These are phyloP conservation scores for Atopsyche davidsoni DNA, from an alignment of 1,140 invertebrate species.

Conservation along the genomic window DNA sequence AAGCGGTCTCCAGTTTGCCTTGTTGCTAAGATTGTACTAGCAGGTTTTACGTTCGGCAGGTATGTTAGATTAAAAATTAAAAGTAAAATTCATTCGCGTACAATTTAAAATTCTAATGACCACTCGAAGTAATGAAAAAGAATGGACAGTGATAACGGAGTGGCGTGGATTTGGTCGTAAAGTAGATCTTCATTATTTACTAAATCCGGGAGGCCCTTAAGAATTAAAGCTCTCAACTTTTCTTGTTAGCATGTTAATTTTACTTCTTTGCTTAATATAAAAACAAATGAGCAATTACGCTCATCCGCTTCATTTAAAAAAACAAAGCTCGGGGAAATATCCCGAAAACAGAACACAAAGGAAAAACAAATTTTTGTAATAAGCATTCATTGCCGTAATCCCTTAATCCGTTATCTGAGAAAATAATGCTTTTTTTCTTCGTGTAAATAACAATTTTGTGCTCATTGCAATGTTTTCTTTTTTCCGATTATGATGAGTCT, in stretches of 20 bases:
- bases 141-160: slow-evolving; percentile 8
- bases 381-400: slow-evolving; percentile 3
- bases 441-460: background rate
- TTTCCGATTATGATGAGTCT: too few species aligned
- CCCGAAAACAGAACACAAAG: too few species aligned
- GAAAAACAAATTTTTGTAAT: too few species aligned
- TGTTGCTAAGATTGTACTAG: too few species aligned
- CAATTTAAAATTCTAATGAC: slow-evolving; percentile 4
- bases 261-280: slow-evolving; percentile 20
- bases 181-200: slow-evolving; percentile 8
- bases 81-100: too few species aligned
- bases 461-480: background rate
- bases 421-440: slow-evolving; percentile 1
- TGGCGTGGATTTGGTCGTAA: slow-evolving; percentile 5
- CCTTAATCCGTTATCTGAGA: slow-evolving; percentile 6
- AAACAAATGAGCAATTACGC: slow-evolving; percentile 21
- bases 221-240: slow-evolving; percentile 16
- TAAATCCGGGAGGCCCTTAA: background rate
- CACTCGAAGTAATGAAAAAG: slow-evolving; percentile 7
- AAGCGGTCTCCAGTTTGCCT: too few species aligned
- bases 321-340: slow-evolving; percentile 1
- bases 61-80: too few species aligned
- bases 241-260: slow-evolving; percentile 27
- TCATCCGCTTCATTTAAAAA: background rate
- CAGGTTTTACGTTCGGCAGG: too few species aligned